Evolutionary conservation across 2,888 invertebrate species (phyloP).

Genomic region (Drosophila atripex): DNA sequence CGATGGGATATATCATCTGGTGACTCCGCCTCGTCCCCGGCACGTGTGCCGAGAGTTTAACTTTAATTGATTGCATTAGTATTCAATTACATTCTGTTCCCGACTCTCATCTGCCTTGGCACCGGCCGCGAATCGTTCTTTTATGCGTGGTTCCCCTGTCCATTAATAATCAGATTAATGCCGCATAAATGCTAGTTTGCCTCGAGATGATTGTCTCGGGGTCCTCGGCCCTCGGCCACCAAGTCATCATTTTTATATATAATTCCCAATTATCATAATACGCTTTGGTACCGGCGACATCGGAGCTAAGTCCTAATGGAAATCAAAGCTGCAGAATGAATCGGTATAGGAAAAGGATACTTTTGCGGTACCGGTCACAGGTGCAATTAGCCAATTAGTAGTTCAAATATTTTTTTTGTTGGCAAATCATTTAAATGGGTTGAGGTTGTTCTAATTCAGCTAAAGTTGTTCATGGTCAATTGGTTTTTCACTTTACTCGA

Average conservation of each 20-base stretch:
- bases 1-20: background rate
- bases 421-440: background rate
- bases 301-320: slow-evolving; percentile 18
- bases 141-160: slow-evolving; percentile 16
- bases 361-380: slow-evolving; percentile 2
- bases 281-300: slow-evolving; percentile 25
- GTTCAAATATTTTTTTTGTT: background rate
- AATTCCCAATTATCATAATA: slow-evolving; percentile 56
- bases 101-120: slow-evolving; percentile 1
- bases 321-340: slow-evolving; percentile 8
- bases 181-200: slow-evolving; percentile 31
- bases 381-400: slow-evolving; percentile 9
- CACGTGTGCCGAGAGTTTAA: slow-evolving; percentile 52
- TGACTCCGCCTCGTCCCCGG: background rate
- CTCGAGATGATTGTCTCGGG: slow-evolving; percentile 31
- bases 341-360: slow-evolving; percentile 7
- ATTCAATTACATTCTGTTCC: slow-evolving; percentile 49
- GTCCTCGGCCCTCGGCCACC: slow-evolving; percentile 14
- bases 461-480: slow-evolving; percentile 12
- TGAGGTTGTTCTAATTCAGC: background rate
- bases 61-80: slow-evolving; percentile 71
- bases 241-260: slow-evolving; percentile 47
- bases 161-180: slow-evolving; percentile 60
- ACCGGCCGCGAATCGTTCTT: slow-evolving; percentile 9
- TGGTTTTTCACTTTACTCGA: slow-evolving; percentile 19